Evolutionary conservation across 2,113 vertebrate genomes (phyloP).

Genomic region (Eira barbara): DNA sequence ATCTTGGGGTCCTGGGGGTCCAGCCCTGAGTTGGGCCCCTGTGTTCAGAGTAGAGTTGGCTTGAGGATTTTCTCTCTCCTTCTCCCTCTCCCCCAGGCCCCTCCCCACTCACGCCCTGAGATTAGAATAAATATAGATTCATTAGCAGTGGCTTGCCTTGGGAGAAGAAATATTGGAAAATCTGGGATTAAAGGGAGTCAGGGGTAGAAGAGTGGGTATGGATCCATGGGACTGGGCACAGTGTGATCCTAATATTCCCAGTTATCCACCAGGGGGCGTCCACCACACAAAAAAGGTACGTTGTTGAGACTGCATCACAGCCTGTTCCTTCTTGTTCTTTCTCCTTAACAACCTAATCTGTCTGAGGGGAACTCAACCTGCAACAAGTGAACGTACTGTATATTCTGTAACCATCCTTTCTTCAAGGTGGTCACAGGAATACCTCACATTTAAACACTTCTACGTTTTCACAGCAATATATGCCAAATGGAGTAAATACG

Average conservation of each 20-base stretch:
- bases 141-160: neutral
- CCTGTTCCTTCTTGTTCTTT: neutral
- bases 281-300: neutral
- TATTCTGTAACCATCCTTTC: neutral
- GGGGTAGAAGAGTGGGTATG: neutral
- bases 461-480: neutral
- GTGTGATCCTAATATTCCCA: neutral
- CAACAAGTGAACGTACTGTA: neutral
- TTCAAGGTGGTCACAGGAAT: neutral
- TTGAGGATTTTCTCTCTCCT: neutral
- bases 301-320: neutral
- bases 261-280: neutral
- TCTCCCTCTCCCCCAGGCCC: neutral
- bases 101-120: neutral
- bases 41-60: neutral
- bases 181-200: neutral
- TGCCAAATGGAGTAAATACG: neutral
- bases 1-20: neutral
- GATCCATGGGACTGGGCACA: neutral
- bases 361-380: neutral
- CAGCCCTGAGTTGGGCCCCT: neutral
- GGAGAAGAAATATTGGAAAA: neutral
- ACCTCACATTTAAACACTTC: neutral
- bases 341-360: neutral
- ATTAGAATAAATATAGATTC: neutral